These are phyloP conservation scores for Margaritifera margaritifera DNA, from an alignment of 2,888 invertebrate genomes.

Conservation along the genomic window DNA sequence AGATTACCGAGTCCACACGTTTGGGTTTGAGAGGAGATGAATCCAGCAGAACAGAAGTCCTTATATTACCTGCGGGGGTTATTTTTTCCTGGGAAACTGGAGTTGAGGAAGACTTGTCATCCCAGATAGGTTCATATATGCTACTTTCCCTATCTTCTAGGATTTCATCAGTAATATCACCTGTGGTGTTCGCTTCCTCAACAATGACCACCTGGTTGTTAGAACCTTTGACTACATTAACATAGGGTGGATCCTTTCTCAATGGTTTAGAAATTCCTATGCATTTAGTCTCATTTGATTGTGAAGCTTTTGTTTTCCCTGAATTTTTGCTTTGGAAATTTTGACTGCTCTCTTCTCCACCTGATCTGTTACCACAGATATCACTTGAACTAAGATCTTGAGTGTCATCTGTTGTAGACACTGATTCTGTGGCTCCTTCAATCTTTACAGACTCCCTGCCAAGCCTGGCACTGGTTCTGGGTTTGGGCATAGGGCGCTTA, in stretches of 20 bases:
- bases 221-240: too few species aligned
- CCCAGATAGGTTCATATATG: slow-evolving; percentile 43
- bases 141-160: not conserved
- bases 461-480: slow-evolving; percentile 19
- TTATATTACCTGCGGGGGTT: not conserved
- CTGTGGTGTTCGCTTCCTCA: not conserved
- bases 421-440: slow-evolving; percentile 17
- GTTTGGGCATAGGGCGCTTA: not conserved
- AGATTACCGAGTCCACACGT: not conserved
- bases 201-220: too few species aligned
- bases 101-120: slow-evolving; percentile 8
- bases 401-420: slow-evolving; percentile 27
- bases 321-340: too few species aligned
- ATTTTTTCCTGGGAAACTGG: not conserved
- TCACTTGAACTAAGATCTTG: slow-evolving; percentile 1
- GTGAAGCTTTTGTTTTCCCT: too few species aligned
- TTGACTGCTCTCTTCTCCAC: slow-evolving; percentile 7
- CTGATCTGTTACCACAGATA: slow-evolving; percentile 9
- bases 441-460: slow-evolving; percentile 6
- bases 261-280: too few species aligned
- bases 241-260: too few species aligned
- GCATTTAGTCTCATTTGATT: too few species aligned
- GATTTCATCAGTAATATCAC: not conserved
- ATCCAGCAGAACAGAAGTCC: slow-evolving; percentile 23
- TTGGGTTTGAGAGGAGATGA: slow-evolving; percentile 19